A percentile compares a stretch with the other conserved stretches of the same genome.
phyloP scores from a whole-genome alignment of 2,888 invertebrate species.

The Spodoptera exigua region DNA sequence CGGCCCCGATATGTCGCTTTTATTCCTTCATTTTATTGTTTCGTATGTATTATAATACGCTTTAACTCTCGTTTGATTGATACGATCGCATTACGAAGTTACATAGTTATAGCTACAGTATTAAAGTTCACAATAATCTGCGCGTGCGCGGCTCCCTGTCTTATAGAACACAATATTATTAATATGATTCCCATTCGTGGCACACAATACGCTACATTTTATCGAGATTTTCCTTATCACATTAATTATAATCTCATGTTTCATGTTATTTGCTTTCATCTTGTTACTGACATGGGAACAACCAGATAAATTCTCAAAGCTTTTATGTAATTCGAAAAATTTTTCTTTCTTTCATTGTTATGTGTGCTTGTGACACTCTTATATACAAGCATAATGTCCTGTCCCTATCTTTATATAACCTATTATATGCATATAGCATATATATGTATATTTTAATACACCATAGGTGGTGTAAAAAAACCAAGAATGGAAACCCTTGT shows the following conservation, averaged over 20 bases:
- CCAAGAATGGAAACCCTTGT: too few species aligned
- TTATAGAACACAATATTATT: not conserved
- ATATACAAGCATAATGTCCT: too few species aligned
- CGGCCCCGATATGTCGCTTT: slow-evolving; percentile 24
- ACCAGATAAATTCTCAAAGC: slow-evolving; percentile 21
- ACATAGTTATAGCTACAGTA: not conserved
- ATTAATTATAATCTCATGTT: slow-evolving; percentile 23
- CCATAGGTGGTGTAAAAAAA: too few species aligned
- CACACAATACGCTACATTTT: slow-evolving; percentile 11
- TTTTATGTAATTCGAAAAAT: not conserved
- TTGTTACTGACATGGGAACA: slow-evolving; percentile 4
- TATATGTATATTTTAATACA: too few species aligned
- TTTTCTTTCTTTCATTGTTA: slow-evolving; percentile 6
- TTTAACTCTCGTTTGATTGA: slow-evolving; percentile 8
- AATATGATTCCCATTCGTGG: slow-evolving; percentile 6
- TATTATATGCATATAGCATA: too few species aligned
- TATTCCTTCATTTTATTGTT: slow-evolving; percentile 27
- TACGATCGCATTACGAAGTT: slow-evolving; percentile 1
- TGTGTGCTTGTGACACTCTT: too few species aligned
- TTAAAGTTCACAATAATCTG: too few species aligned
- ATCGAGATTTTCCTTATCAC: slow-evolving; percentile 31
- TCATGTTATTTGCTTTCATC: slow-evolving; percentile 30
- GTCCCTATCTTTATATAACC: too few species aligned
- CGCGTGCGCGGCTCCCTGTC: not conserved
- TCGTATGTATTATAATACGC: not conserved